Evolutionary conservation across 2,797 vertebrate species (phyloP), one percentile per base, ranked within the genome.

Genomic region (Parauchenoglanis punctatus): DNA sequence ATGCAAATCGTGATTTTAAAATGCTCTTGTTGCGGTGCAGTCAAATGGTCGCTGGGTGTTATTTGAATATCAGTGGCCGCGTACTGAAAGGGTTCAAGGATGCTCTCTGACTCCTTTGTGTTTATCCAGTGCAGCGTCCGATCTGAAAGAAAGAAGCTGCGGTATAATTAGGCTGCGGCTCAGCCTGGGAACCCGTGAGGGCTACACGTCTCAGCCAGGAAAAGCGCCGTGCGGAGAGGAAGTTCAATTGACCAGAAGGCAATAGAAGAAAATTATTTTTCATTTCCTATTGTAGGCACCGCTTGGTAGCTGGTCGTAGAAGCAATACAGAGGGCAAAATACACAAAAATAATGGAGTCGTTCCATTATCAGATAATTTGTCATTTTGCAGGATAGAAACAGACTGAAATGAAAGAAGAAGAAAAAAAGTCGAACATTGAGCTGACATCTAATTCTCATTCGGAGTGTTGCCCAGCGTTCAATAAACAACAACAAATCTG

Each of bases 181-280:
- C 95, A 96, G 97, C 97, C 96, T 97, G 97, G 97, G 97, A 98
- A 98, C 96, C 97, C 96, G 96, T 97, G 96, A 96, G 96, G 95
- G 96, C 61, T 84, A 95, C 95, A 96, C 97, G 96, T 97, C 97
- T 97, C 97, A 97, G 97, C 97, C 97, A 97, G 95, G 95, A 96
- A 96, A 96, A 95, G 92, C 96, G 94, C 96, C 95, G 96, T 96
- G 94, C 96, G 95, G 96, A 96, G 96, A 96, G 95, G 96, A 96
- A 97, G 97, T 97, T 98, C 97, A 98, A 99, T 98, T 98, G 97
- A 98, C 96, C 97, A 98, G 97, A 98, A 98, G 97, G 97, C 96
- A 97, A 98, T 97, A 97, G 97, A 98, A 96, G 96, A 97, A 97
- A 98, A 99, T 98, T 97, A 98, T 99, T 99, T 98, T 98, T 97